Evolutionary conservation across 2,797 vertebrate species (phyloP).

Genomic region (Bradypodion ventrale): DNA sequence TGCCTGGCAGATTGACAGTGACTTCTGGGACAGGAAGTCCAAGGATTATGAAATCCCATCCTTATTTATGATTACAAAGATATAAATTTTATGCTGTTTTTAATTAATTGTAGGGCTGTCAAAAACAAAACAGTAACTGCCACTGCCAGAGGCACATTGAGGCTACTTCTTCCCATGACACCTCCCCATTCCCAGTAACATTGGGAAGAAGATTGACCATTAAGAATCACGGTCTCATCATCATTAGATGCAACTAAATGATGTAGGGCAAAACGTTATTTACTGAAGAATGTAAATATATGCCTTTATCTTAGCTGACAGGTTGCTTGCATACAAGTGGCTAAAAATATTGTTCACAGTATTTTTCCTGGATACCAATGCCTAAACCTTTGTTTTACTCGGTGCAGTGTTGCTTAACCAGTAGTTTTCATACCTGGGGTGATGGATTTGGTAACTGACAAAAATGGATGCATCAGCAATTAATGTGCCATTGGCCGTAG

Average conservation of each 20-base stretch:
- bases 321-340: constrained; percentile 42
- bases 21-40: too few species aligned
- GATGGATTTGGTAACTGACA: constrained; percentile 35
- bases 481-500: constrained; percentile 24
- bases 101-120: background rate
- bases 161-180: background rate
- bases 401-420: constrained; percentile 19
- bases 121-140: background rate
- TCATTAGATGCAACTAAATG: background rate
- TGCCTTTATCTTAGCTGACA: constrained; percentile 51
- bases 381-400: constrained; percentile 37
- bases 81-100: background rate
- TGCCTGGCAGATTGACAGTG: too few species aligned
- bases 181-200: background rate
- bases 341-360: constrained; percentile 40
- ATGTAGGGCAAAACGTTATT: constrained; percentile 3
- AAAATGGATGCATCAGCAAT: background rate
- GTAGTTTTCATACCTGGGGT: constrained; percentile 8
- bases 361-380: constrained; percentile 1
- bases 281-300: constrained; percentile 39
- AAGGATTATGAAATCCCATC: too few species aligned
- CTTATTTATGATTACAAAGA: background rate
- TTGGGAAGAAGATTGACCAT: background rate
- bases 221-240: background rate
- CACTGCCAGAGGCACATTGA: background rate